Base-by-base conservation (phyloP, 2,797 vertebrate genomes). In the Pampus argenteus region DNA sequence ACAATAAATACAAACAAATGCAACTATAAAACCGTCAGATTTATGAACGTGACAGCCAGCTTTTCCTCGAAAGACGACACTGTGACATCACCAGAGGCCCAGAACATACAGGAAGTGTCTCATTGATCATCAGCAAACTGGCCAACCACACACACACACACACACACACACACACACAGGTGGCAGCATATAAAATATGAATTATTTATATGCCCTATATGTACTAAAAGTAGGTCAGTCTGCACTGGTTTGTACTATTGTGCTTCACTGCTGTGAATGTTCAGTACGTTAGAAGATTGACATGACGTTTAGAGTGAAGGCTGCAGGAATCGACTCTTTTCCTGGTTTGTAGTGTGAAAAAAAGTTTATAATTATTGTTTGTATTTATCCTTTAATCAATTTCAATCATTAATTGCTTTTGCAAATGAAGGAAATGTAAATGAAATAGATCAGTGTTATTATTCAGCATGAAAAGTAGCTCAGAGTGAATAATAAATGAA, bases 221-320 rank as follows among this genome's bases (percentile, higher is more conserved):
- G 52, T 48, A 38, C 6, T 45, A 13, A 67, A 87, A 87, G 48
- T 87, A 78, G 85, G 80, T 87, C 80, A 79, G 40, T 50, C 55
- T 36, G 44, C 48, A 45, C 14, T 54, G 26, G 6, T 64, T 40
- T 48, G 34, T 66, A 15, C 20, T 18, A 22, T 7, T 3, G 8
- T 45, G 36, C 28, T 57, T 22, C 55, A 51, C 26, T 11, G 7
- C n/a, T 26, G 6, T 8, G 23, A 26, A 23, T 26, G 9, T 36
- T 28, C 26, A 26, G 23, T 5, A 5, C 13, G 49, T 6, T 0
- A 56, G n/a, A 17, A 56, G 20, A 26, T 10, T 29, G 52, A 47
- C 28, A 18, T 31, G 31, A 10, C 10, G 31, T 11, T 34, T 10
- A 3, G 3, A n/a, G n/a, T n/a, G n/a, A n/a, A n/a, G 31, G 31